These are phyloP conservation scores for Agelas oroides DNA, from an alignment of 37 sponge, comb jelly and placozoan genomes.

Conservation along the genomic window DNA sequence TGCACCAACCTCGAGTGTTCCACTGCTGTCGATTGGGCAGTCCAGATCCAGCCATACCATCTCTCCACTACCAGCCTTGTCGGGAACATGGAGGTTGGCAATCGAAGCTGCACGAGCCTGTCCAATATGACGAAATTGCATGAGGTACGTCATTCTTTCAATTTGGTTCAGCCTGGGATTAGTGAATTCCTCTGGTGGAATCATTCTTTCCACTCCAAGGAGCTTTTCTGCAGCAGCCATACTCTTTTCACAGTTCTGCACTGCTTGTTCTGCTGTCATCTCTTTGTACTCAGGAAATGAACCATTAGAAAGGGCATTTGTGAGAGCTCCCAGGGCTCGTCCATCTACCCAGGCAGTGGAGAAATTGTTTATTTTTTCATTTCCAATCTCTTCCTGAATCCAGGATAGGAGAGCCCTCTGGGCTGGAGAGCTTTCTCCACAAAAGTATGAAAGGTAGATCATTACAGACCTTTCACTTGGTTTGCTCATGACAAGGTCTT, in stretches of 20 bases:
- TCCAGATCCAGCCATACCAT: slow-evolving; percentile 27
- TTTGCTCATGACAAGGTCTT: slow-evolving; percentile 51
- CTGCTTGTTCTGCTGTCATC: slow-evolving; percentile 33
- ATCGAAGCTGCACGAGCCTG: neutral
- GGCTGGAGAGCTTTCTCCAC: slow-evolving; percentile 65
- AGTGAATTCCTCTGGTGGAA: slow-evolving; percentile 67
- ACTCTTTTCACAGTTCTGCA: slow-evolving; percentile 42
- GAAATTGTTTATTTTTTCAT: slow-evolving; percentile 67
- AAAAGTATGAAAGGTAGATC: slow-evolving; percentile 89
- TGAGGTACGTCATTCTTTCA: slow-evolving; percentile 62
- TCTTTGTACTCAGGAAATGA: slow-evolving; percentile 26
- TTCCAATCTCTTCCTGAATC: slow-evolving; percentile 66
- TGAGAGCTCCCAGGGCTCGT: slow-evolving; percentile 64
- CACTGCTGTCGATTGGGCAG: slow-evolving; percentile 17
- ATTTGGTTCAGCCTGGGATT: slow-evolving; percentile 35
- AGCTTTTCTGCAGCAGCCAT: slow-evolving; percentile 49
- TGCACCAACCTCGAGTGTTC: slow-evolving; percentile 22
- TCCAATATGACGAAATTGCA: slow-evolving; percentile 42
- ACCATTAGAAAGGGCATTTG: slow-evolving; percentile 41
- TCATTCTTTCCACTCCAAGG: slow-evolving; percentile 33
- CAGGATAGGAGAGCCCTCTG: slow-evolving; percentile 70
- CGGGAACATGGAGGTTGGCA: neutral
- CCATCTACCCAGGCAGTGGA: slow-evolving; percentile 76
- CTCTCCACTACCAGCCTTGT: too few species aligned
- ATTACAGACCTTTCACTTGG: slow-evolving; percentile 80